Base-by-base conservation (phyloP, 1,140 invertebrate genomes). In the Drosophila nebulosa region DNA sequence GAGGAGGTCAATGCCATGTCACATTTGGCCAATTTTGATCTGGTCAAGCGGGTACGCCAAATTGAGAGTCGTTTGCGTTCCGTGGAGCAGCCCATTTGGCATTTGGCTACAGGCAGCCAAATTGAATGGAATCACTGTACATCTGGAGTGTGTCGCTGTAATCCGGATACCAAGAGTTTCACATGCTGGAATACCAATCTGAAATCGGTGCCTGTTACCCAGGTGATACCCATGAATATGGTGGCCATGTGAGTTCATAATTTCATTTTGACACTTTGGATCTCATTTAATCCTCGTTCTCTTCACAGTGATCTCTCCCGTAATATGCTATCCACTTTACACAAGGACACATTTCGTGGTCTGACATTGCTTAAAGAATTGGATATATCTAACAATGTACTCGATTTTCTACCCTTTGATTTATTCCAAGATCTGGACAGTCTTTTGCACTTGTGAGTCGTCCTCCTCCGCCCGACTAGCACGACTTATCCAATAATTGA, bases 81-180 rank as follows among this genome's bases (percentile, higher is more conserved):
- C 0, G 94, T 96, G 66, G 95, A 96, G 91, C 95, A 96, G 90
- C 94, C 95, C 94, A 95, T 95, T 39, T 96, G 96, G 96, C 93
- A 93, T 58, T 92, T 95, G 69, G 69, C 79, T 22, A 93, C 55
- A 91, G 92, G 69, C 90, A 92, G 42, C 92, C 93, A 66, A 93
- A 94, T 12, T 81, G 94, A 92, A 50, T 96, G 96, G 96, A 93
- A 94, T n/a, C 92, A 94, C 24, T 96, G 96, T 86, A 92, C 93
- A 1, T 94, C 94, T 62, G 95, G 94, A 1, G 93, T 94, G 3
- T 96, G 96, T 72, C 94, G 94, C 22, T 91, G 90, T 60, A 89
- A 83, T 71, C 90, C 79, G 95, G 96, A 88, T 91, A 94, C 79
- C 91, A 93, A 21, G 93, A 95, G 80, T 93, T 94, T 96, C 18